phyloP scores from a whole-genome alignment of 2,113 vertebrate genomes.

The Physeter macrocephalus region DNA sequence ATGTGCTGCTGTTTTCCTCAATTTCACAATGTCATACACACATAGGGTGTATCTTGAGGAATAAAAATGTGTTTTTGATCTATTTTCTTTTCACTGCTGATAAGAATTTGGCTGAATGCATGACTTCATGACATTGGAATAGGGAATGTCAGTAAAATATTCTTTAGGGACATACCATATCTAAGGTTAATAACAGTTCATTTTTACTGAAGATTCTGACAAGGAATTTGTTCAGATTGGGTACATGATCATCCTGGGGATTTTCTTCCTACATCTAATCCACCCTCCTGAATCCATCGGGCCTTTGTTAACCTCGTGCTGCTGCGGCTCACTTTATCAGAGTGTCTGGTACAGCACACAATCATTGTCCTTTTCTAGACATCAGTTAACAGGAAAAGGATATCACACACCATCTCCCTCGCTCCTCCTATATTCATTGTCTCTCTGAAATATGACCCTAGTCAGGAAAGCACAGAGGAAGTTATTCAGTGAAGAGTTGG shows the following conservation, averaged over 20 bases:
- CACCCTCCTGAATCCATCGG: background rate
- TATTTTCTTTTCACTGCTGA: background rate
- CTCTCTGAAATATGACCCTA: background rate
- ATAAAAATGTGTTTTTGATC: background rate
- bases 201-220: background rate
- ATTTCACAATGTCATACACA: background rate
- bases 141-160: background rate
- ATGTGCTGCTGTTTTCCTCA: background rate
- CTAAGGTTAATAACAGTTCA: background rate
- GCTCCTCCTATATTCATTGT: background rate
- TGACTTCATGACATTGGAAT: background rate
- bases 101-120: background rate
- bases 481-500: background rate
- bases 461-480: background rate
- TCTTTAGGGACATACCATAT: background rate
- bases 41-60: background rate
- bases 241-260: background rate
- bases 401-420: background rate
- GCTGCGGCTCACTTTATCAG: background rate
- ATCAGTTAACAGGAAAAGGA: background rate
- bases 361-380: background rate
- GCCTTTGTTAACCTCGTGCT: background rate
- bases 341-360: background rate
- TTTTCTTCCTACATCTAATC: background rate
- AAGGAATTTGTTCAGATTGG: background rate